Base-by-base conservation (phyloP, 53 echinoderm and acorn worm genomes). In the Glandiceps talaboti region DNA sequence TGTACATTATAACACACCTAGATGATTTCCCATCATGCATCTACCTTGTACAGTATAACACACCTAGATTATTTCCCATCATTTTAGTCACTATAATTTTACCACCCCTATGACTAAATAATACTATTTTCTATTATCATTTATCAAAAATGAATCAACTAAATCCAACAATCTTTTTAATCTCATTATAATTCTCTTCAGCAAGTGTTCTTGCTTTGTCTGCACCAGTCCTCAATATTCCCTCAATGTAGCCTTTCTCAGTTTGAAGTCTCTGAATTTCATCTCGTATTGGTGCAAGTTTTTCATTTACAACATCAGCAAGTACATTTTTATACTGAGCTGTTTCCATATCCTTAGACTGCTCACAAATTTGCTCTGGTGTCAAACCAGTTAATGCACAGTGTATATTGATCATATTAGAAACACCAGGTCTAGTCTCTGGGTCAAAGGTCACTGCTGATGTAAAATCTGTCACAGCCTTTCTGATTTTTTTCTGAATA, bases 391-490 rank as follows among this genome's bases (percentile, higher is more conserved):
- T 75, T 25, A 90, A 78, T 1, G 97, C 97, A 0, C 87, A 88
- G 73, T 93, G 93, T 27, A 97, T 93, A 1, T 78, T 64, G 14
- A 97, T 85, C 1, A 97, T 80, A 84, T 97, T 97, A 32, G 93
- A 89, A 12, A 97, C 97, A 27, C 97, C 97, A 28, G 91, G 93
- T 31, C 97, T 85, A 27, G 85, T 29, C 25, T 87, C 86, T 0
- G 93, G 91, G 78, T 97, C 97, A 84, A 80, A 97, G 84, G 97
- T 97, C 89, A 97, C 97, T 73, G 81, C 86, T 0, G 91, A 89
- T 25, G 86, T 97, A 74, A 91, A 97, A 79, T 97, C 97, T 27
- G 97, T 97, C 14, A 91, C 87, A 31, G 97, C 91, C 77, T 97
- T 97, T 78, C 81, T 91, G 79, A 93, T 82, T 81, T 97, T 97